phyloP scores from a whole-genome alignment of 2,797 vertebrate species.

The Anas georgica region DNA sequence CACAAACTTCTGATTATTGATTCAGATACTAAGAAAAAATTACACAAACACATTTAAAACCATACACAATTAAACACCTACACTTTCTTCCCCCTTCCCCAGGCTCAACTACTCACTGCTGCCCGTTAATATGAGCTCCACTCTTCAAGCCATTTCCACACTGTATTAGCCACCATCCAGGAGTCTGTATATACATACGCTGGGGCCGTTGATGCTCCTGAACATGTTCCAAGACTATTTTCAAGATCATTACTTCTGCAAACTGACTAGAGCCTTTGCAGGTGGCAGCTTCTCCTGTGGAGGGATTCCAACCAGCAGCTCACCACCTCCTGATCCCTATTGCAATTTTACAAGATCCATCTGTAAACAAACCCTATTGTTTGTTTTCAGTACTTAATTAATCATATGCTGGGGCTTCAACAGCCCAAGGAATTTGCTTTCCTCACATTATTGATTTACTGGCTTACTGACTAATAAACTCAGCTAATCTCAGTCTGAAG shows the following conservation, averaged over 20 bases:
- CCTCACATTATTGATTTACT: not conserved
- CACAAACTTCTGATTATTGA: not conserved
- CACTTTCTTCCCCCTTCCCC: not conserved
- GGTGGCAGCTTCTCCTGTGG: not conserved
- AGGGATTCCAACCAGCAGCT: constrained; percentile 29
- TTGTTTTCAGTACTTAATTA: constrained; percentile 7
- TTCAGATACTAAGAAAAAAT: not conserved
- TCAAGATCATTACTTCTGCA: constrained; percentile 57
- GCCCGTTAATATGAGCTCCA: not conserved
- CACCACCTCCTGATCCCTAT: constrained; percentile 6
- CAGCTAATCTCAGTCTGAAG: not conserved
- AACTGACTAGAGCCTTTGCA: constrained; percentile 26
- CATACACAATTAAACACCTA: not conserved
- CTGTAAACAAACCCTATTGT: not conserved
- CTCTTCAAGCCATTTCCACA: not conserved
- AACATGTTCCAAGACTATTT: constrained; percentile 51
- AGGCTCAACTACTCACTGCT: not conserved
- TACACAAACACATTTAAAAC: not conserved
- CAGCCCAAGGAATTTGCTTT: not conserved
- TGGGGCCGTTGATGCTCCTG: not conserved
- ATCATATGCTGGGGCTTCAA: not conserved
- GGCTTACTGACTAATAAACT: not conserved
- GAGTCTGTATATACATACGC: not conserved
- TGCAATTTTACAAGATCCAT: constrained; percentile 24
- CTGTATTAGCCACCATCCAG: not conserved